phyloP scores from a whole-genome alignment of 2,113 vertebrate species.

The Phrynosoma blainvillii region DNA sequence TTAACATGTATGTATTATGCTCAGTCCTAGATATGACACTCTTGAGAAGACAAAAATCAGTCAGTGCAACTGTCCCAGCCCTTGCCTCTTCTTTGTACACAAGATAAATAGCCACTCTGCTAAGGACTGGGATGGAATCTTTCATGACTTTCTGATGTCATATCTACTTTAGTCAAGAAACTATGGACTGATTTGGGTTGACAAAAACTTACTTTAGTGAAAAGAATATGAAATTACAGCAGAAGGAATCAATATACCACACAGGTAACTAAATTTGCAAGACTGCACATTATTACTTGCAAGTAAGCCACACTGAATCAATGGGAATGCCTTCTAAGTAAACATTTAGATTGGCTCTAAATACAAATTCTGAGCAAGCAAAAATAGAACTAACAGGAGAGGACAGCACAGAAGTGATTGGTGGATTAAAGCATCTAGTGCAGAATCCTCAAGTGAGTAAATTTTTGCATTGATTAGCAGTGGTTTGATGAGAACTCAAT shows the following conservation, averaged over 20 bases:
- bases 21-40: background rate
- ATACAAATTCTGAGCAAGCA: background rate
- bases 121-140: background rate
- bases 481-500: constrained; percentile 22
- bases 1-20: background rate
- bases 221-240: background rate
- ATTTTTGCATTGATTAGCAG: constrained; percentile 13
- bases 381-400: constrained; percentile 3
- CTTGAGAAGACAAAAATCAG: too few species aligned
- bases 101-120: background rate
- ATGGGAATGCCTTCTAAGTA: background rate
- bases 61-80: too few species aligned
- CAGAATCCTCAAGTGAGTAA: constrained; percentile 7
- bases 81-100: too few species aligned
- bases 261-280: background rate
- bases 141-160: background rate
- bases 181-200: background rate
- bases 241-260: background rate
- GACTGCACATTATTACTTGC: background rate
- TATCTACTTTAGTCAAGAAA: background rate
- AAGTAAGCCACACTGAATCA: background rate
- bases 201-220: background rate
- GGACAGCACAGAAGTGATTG: background rate
- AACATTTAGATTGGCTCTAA: background rate
- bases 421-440: background rate